Evolutionary conservation across 1,140 invertebrate genomes (phyloP), one percentile per base, ranked within the genome.

Genomic region (Hyposmocoma kahamanoa): DNA sequence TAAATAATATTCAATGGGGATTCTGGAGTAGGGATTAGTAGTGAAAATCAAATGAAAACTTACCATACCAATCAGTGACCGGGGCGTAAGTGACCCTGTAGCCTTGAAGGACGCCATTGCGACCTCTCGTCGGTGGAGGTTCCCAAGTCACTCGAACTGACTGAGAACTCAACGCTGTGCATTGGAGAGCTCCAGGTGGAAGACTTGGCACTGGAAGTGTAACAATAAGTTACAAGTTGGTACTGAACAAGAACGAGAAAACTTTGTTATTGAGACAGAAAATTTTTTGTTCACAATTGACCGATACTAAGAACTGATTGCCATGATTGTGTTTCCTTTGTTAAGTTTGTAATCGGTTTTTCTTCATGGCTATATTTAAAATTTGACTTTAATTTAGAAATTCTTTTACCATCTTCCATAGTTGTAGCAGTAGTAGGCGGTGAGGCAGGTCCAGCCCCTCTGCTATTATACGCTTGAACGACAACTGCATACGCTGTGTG

Each of bases 381-480:
- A n/a, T n/a, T n/a, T n/a, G n/a, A n/a, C n/a, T n/a, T n/a, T n/a
- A n/a, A n/a, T n/a, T n/a, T n/a, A n/a, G n/a, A n/a, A n/a, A n/a
- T n/a, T n/a, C n/a, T n/a, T n/a, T 90, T 86, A 97, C 95, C 95
- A 84, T 96, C 95, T 88, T 97, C 95, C 64, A 96, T 89, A 19
- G 96, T 98, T 43, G 92, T 91, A 5, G 94, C 92, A 3, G 92
- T 90, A 19, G 94, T 90, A 61, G 96, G 94, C 9, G 92, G 90
- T 2, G 95, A 97, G 15, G 93, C 90, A 1, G 96, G 96, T 21
- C 97, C 96, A 34, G 93, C 91, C 1, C 97, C 97, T 56, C 95
- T 90, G 24, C 93, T 93, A 64, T 98, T 99, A 71, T 96, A 98
- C 1, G 96, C 95, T 76, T 98, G 96, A 0, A 98, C 94, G 21